These are phyloP conservation scores for Brenthis daphne DNA, from an alignment of 2,888 invertebrate genomes.

Conservation along the genomic window DNA sequence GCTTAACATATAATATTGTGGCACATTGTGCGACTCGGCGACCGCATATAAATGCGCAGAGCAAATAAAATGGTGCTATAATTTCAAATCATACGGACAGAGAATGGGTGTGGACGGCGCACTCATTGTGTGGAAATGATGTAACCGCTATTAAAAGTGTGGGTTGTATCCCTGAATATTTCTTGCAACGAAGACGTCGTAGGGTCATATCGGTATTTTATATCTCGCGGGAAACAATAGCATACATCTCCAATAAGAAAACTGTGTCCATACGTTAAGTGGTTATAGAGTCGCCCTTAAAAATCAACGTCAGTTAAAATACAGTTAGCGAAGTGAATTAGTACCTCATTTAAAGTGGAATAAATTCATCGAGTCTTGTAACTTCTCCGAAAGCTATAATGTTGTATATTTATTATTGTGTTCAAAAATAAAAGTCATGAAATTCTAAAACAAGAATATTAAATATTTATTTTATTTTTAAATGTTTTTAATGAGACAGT, in stretches of 20 bases:
- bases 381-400: no score
- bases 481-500: no score
- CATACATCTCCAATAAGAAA: conserved; percentile 76
- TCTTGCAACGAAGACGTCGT: conserved; percentile 81
- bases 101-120: conserved; percentile 82
- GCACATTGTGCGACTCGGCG: conserved; percentile 75
- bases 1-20: conserved; percentile 75
- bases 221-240: conserved; percentile 80
- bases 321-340: conserved; percentile 29
- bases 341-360: conserved; percentile 30
- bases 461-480: conserved; percentile 22
- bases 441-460: conserved; percentile 26
- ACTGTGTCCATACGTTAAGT: conserved; percentile 71
- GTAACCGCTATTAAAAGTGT: conserved; percentile 83
- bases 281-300: conserved; percentile 64
- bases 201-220: conserved; percentile 82
- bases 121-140: conserved; percentile 83
- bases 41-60: conserved; percentile 81
- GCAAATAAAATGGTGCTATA: conserved; percentile 83
- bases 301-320: conserved; percentile 52
- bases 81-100: conserved; percentile 83
- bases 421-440: no score
- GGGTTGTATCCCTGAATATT: conserved; percentile 82
- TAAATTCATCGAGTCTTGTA: background rate
- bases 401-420: no score